Evolutionary conservation across 2,113 vertebrate species (phyloP).

Genomic region (Podocnemis expansa): DNA sequence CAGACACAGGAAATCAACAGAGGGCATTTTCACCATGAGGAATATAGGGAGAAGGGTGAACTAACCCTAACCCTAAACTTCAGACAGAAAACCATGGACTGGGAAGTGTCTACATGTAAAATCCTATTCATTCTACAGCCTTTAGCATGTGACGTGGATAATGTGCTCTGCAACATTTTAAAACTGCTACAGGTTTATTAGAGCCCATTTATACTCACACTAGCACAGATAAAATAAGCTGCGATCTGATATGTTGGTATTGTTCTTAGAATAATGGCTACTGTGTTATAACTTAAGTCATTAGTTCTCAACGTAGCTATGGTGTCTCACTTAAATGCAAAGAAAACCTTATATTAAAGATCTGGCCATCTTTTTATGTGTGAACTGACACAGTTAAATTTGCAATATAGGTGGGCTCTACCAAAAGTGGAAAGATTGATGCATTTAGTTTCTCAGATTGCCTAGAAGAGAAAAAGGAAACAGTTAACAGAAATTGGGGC

Average conservation of each 20-base stretch:
- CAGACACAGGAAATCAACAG: neutral
- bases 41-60: too few species aligned
- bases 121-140: too few species aligned
- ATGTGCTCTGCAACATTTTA: neutral
- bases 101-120: too few species aligned
- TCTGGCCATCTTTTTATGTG: accelerated
- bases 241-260: neutral
- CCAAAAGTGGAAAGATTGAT: neutral
- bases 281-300: neutral
- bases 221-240: neutral
- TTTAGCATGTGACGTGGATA: neutral
- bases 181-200: neutral
- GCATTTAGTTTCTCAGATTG: neutral
- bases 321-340: neutral
- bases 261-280: neutral
- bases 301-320: neutral
- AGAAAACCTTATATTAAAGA: neutral
- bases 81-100: too few species aligned
- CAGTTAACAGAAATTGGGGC: accelerated
- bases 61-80: too few species aligned
- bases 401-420: accelerated
- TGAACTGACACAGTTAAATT: accelerated
- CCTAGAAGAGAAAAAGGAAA: neutral
- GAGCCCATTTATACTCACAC: neutral
- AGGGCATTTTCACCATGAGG: too few species aligned